phyloP scores from a whole-genome alignment of 2,113 vertebrate species.

The Pomatostomus ruficeps region DNA sequence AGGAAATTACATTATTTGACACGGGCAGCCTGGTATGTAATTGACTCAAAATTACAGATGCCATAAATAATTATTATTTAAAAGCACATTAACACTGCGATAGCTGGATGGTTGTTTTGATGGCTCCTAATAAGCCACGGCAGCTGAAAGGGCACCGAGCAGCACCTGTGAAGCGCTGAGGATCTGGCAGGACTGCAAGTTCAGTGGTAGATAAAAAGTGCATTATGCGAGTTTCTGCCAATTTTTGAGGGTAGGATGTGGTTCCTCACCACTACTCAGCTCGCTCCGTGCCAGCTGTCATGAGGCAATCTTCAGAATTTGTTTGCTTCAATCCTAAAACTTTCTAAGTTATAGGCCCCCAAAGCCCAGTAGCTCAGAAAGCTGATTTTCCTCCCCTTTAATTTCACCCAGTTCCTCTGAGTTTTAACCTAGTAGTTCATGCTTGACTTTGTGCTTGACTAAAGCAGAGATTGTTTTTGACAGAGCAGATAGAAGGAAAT shows the following conservation, averaged over 20 bases:
- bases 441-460: background rate
- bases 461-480: background rate
- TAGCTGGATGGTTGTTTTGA: slow-evolving; percentile 31
- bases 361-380: background rate
- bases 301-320: background rate
- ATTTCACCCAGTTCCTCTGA: background rate
- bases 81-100: slow-evolving; percentile 40
- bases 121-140: background rate
- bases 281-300: background rate
- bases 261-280: background rate
- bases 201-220: background rate
- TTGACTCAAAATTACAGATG: slow-evolving; percentile 38
- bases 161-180: background rate
- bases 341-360: background rate
- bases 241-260: background rate
- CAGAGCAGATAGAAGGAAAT: background rate
- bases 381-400: background rate
- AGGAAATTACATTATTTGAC: slow-evolving; percentile 8
- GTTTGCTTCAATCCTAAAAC: background rate
- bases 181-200: background rate
- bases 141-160: background rate
- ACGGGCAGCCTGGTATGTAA: background rate
- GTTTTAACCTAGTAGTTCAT: background rate
- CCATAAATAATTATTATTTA: slow-evolving; percentile 47
- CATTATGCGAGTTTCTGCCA: background rate